phyloP scores from a whole-genome alignment of 35 echinoderm and acorn worm species.

The Heliocidaris tuberculata region DNA sequence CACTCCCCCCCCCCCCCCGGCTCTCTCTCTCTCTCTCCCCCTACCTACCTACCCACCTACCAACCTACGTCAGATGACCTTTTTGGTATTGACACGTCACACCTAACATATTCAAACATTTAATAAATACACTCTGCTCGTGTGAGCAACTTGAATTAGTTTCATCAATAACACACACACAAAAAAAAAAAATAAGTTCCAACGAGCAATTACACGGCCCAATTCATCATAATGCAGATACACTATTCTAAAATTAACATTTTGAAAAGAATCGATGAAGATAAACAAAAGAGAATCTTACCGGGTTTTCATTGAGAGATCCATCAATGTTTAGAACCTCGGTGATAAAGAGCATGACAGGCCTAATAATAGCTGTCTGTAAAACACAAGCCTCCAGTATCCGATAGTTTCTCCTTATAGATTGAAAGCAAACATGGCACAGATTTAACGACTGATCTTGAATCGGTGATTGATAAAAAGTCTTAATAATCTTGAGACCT shows the following conservation, averaged over 20 bases:
- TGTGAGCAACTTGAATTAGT: neutral
- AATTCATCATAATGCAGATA: no score
- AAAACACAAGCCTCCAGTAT: constrained; percentile 67
- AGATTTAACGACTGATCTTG: neutral
- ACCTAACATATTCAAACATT: neutral
- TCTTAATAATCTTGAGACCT: no score
- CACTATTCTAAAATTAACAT: neutral
- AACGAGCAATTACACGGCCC: no score
- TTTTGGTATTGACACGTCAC: no score
- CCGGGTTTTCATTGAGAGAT: constrained; percentile 41
- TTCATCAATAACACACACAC: no score
- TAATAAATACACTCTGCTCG: neutral
- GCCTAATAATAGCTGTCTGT: constrained; percentile 73
- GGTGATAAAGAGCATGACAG: constrained; percentile 58
- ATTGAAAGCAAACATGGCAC: neutral
- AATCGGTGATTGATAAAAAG: no score
- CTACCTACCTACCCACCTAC: no score
- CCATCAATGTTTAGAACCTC: constrained; percentile 71
- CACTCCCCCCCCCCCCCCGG: no score
- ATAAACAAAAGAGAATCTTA: constrained; percentile 14
- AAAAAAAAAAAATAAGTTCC: neutral
- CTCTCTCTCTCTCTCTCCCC: no score
- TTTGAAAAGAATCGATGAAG: neutral
- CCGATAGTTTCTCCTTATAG: constrained; percentile 64
- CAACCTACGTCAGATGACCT: no score